Conservation (phyloP, 37 sponge, comb jelly and placozoan genomes). For the Tethya wilhelma region DNA sequence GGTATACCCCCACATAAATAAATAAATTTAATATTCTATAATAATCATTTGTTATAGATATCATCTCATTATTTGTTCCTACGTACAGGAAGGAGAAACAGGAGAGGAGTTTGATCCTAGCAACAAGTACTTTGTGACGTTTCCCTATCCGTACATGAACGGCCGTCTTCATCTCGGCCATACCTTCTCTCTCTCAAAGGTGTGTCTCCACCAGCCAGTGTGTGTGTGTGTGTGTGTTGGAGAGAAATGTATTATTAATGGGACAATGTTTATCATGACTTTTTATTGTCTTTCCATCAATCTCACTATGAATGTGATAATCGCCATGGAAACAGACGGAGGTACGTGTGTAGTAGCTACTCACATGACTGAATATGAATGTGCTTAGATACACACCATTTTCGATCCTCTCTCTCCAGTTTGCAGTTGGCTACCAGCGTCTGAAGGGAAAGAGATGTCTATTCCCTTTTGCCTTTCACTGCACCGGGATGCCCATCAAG, state of each 20-base stretch:
- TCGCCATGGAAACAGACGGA: too few relatives aligned
- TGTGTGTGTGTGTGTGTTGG: background rate
- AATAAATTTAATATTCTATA: background rate
- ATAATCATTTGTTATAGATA: background rate
- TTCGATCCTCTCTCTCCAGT: constrained; percentile 60
- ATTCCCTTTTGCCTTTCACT: constrained; percentile 99
- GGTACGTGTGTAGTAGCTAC: constrained; percentile 15
- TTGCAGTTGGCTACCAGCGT: constrained; percentile 95
- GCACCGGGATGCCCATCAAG: constrained; percentile 99
- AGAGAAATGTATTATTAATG: background rate
- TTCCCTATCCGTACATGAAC: constrained; percentile 99
- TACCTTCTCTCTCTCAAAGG: constrained; percentile 96
- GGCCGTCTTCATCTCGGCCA: constrained; percentile 97
- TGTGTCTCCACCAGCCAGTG: background rate
- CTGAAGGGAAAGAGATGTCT: constrained; percentile 96
- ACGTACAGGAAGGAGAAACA: constrained; percentile 26
- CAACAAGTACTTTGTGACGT: constrained; percentile 91
- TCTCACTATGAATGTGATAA: too few relatives aligned
- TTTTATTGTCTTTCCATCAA: too few relatives aligned
- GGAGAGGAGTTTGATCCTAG: constrained; percentile 37
- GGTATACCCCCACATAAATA: constrained; percentile 2
- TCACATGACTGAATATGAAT: too few relatives aligned
- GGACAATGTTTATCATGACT: background rate
- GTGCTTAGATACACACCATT: background rate
- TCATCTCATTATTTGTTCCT: background rate